phyloP scores from a whole-genome alignment of 2,888 invertebrate genomes.

The Sminthurides aquaticus region DNA sequence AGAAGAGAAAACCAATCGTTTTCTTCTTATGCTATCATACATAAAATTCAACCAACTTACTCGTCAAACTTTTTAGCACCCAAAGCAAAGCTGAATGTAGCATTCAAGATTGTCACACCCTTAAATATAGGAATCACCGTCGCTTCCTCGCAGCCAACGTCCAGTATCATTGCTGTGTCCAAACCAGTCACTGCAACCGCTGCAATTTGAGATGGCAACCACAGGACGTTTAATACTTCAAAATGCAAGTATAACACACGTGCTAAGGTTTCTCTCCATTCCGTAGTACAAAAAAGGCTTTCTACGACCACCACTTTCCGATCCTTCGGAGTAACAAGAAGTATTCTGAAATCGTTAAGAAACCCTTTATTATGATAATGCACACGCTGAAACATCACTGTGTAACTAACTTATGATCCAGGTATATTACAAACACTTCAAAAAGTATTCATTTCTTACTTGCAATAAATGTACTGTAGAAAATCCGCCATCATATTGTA shows the following conservation, averaged over 20 bases:
- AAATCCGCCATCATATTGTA: constrained; percentile 81
- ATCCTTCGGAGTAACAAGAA: constrained; percentile 87
- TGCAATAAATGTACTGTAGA: constrained; percentile 78
- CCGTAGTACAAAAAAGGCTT: constrained; percentile 71
- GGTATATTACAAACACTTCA: constrained; percentile 4
- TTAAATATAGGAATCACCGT: constrained; percentile 74
- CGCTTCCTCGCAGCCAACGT: constrained; percentile 80
- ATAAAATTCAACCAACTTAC: no score
- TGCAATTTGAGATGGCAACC: constrained; percentile 78
- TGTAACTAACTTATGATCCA: background rate
- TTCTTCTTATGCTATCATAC: no score
- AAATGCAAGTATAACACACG: constrained; percentile 87
- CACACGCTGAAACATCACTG: background rate
- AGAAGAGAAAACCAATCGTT: background rate
- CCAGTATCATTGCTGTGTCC: constrained; percentile 72
- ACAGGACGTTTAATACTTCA: constrained; percentile 74
- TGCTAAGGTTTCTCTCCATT: constrained; percentile 78
- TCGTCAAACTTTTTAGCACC: constrained; percentile 65
- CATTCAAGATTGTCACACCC: constrained; percentile 74
- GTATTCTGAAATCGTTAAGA: constrained; percentile 56
- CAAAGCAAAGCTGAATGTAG: constrained; percentile 71
- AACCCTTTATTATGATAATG: background rate
- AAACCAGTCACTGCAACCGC: constrained; percentile 74
- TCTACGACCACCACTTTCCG: constrained; percentile 86
- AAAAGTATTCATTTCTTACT: constrained; percentile 52